phyloP scores from a whole-genome alignment of 2,888 invertebrate species.

The Leucophenga maculata region DNA sequence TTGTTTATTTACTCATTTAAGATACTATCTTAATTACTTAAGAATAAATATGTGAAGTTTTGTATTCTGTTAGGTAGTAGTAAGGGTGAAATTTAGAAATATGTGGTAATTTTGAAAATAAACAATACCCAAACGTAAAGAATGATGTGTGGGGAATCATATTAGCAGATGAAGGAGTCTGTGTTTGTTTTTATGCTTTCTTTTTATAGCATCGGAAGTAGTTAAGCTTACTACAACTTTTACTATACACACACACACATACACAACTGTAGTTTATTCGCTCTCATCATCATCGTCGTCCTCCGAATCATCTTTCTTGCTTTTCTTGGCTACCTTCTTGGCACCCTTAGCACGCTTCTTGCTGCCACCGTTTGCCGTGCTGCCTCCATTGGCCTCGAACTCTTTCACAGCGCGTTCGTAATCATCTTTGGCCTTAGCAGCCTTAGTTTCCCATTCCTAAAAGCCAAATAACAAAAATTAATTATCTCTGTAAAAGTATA shows the following conservation, averaged over 20 bases:
- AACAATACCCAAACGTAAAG: too few relatives aligned
- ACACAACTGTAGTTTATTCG: constrained; percentile 73
- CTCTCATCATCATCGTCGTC: constrained; percentile 78
- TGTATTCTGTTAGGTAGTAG: not conserved
- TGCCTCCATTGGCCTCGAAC: constrained; percentile 85
- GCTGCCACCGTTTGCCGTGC: constrained; percentile 73
- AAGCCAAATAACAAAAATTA: constrained; percentile 3
- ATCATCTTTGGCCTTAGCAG: constrained; percentile 89
- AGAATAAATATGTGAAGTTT: not conserved
- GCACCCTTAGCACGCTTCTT: constrained; percentile 73
- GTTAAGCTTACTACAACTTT: constrained; percentile 29
- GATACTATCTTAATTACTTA: too few relatives aligned
- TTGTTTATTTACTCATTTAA: too few relatives aligned
- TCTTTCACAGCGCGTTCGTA: constrained; percentile 91
- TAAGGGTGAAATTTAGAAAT: too few relatives aligned
- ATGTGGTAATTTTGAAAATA: too few relatives aligned
- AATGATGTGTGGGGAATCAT: too few relatives aligned
- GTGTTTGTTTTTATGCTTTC: constrained; percentile 14
- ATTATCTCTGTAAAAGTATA: constrained; percentile 26
- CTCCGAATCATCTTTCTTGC: constrained; percentile 78
- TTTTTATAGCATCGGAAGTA: constrained; percentile 15
- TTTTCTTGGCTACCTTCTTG: constrained; percentile 74
- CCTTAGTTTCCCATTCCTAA: constrained; percentile 93
- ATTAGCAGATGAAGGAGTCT: too few relatives aligned
- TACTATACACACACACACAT: constrained; percentile 22